phyloP scores from a whole-genome alignment of 2,888 invertebrate species.

The Hipparchia sbordonii region DNA sequence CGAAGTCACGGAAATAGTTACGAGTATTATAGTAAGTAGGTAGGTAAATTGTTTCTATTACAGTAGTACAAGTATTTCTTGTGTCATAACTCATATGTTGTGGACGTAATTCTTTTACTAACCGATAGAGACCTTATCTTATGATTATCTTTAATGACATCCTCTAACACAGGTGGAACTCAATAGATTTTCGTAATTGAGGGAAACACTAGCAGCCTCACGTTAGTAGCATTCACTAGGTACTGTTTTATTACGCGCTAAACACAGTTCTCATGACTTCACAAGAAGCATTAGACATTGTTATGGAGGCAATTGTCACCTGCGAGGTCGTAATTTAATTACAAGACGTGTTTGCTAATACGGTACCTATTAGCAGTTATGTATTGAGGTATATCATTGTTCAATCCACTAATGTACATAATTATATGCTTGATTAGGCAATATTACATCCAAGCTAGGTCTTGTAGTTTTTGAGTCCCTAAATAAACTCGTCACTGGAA shows the following conservation, averaged over 20 bases:
- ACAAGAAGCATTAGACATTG: conserved; percentile 25
- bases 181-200: not conserved
- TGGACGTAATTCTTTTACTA: too few species aligned
- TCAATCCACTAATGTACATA: not conserved
- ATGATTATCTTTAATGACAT: not conserved
- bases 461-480: not conserved
- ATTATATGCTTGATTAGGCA: too few species aligned
- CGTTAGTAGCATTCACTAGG: not conserved
- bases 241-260: conserved; percentile 20
- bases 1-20: too few species aligned
- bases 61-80: too few species aligned
- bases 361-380: not conserved
- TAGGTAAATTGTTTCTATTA: too few species aligned
- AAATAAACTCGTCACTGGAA: too few species aligned
- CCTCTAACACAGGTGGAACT: not conserved
- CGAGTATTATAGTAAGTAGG: too few species aligned
- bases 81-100: too few species aligned
- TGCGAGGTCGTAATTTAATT: conserved; percentile 26
- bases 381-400: conserved; percentile 1
- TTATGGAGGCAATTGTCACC: conserved; percentile 30
- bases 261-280: conserved; percentile 31
- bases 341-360: conserved; percentile 10
- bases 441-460: not conserved
- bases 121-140: too few species aligned
- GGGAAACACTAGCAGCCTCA: conserved; percentile 15